These are phyloP conservation scores for Oscheius sp. DNA, from an alignment of 2,888 invertebrate genomes.

Conservation along the genomic window DNA sequence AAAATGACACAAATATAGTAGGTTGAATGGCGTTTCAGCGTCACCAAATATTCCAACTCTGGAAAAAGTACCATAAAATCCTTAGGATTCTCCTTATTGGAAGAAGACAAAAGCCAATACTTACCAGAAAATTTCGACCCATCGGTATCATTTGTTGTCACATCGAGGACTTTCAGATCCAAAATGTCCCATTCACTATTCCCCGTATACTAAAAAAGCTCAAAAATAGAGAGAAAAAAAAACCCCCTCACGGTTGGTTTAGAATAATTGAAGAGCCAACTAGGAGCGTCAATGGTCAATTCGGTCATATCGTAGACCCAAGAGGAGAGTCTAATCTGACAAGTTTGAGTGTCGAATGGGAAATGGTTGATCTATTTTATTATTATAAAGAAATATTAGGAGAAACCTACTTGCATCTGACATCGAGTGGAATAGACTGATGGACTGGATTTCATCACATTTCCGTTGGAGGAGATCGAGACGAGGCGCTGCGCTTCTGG, in stretches of 20 bases:
- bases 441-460: conserved; percentile 4
- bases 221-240: neutral
- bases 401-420: conserved; percentile 9
- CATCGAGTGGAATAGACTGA: conserved; percentile 31
- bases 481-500: conserved; percentile 9
- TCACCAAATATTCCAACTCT: conserved; percentile 28
- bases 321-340: conserved; percentile 19
- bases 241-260: neutral
- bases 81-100: no score
- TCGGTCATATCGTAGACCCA: conserved; percentile 30
- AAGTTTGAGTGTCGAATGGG: conserved; percentile 29
- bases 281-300: conserved; percentile 8
- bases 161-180: neutral
- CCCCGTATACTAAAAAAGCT: conserved; percentile 21
- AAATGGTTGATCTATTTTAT: conserved; percentile 15
- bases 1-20: conserved; percentile 32
- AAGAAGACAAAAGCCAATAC: no score
- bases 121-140: conserved; percentile 5
- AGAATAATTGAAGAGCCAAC: conserved; percentile 12
- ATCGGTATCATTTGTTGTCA: conserved; percentile 4
- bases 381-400: neutral
- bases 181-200: conserved; percentile 34
- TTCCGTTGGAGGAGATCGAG: conserved; percentile 4
- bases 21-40: conserved; percentile 9
- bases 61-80: no score